Evolutionary conservation across 2,888 invertebrate genomes (phyloP), one percentile per base, ranked within the genome.

Genomic region (Amphimallon solstitiale): DNA sequence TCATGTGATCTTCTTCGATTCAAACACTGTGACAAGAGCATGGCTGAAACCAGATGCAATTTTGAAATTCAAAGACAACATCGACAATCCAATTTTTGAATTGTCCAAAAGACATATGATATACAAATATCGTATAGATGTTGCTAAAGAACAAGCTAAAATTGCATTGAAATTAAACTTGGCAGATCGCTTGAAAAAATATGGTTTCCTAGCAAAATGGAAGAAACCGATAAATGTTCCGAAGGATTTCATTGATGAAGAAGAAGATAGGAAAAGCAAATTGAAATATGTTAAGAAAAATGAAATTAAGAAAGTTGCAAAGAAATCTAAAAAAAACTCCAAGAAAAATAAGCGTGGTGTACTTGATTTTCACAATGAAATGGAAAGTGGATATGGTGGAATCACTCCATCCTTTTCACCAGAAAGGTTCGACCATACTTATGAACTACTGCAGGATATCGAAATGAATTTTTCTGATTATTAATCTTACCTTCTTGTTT

Each of bases 1-100:
- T 73, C 83, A 86, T 71, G 86, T 88, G 1, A 84, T 83, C 7
- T 87, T 87, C 73, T 86, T 88, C 64, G 84, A 86, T 67, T 73
- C 79, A 0, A 63, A 70, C 12, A 79, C 82, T 7, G 83, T 81
- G 0, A 81, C 84, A 19, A 77, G 84, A 68, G 82, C 83, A 0
- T 88, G 88, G 87, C 70, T 87, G 1, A 56, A 77, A 19, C 78
- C 81, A 0, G 73, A 76, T 1, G 74, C 82, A 14, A 63, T 87
- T 1, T 81, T 80, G 49, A 81, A 85, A 0, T 86, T 81, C 70
- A 60, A 65, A 7, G 52, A 37, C 9, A 52, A 64, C 2, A 66
- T 40, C n/a, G 34, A 67, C 17, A 56, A 52, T 21, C 23, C 21
- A 17, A 12, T 19, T 1, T 70, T 12, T 83, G 85, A 1, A 73